A percentile compares a stretch with the other conserved stretches of the same genome.
Evolutionary conservation across 2,797 vertebrate species (phyloP).

Genomic region (Manis javanica): DNA sequence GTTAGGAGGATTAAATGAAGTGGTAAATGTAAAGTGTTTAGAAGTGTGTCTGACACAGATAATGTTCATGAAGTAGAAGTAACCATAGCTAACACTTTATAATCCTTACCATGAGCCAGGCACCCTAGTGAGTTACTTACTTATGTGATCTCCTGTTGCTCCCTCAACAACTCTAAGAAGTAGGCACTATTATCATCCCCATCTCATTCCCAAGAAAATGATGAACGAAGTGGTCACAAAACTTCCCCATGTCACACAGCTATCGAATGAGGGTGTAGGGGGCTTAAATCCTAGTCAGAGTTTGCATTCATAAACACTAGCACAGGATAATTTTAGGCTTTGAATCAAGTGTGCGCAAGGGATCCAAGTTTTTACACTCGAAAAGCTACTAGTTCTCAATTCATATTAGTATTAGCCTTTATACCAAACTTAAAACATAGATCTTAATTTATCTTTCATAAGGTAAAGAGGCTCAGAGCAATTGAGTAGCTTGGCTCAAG

Average conservation of each 20-base stretch:
- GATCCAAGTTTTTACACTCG: background rate
- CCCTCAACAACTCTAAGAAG: background rate
- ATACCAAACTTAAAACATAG: background rate
- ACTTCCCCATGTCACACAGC: background rate
- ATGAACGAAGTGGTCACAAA: background rate
- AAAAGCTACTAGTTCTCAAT: slow-evolving; percentile 1
- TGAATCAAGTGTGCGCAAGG: background rate
- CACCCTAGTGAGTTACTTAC: background rate
- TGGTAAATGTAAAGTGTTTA: background rate
- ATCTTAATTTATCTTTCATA: background rate
- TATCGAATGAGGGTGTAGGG: background rate
- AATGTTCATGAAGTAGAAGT: background rate
- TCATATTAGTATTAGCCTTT: background rate
- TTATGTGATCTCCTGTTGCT: background rate
- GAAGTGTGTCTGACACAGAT: background rate
- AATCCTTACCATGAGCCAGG: background rate
- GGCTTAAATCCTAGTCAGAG: background rate
- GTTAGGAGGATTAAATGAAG: background rate
- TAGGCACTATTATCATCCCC: background rate
- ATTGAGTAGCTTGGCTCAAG: background rate
- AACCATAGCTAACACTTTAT: background rate
- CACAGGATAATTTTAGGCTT: background rate
- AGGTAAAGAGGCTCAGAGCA: background rate
- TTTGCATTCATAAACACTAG: background rate
- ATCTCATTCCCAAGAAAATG: background rate